A percentile compares a stretch with the other conserved stretches of the same genome.
Evolutionary conservation across 92 coral and sea anemone species (phyloP).

Genomic region (Chrysogorgia sp.): DNA sequence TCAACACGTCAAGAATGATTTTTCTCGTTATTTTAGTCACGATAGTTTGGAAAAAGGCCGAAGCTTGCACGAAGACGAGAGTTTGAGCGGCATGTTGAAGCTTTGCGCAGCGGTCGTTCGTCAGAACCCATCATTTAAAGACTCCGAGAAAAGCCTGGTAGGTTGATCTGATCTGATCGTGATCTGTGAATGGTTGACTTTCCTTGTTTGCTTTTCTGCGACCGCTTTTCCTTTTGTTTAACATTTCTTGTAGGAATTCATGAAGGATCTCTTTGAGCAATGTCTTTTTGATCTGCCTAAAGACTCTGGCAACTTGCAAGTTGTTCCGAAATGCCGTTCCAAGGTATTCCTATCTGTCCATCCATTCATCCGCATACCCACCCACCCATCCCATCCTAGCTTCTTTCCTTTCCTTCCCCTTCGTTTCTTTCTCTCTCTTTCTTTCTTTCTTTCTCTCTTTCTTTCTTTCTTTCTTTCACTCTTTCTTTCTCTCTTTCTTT

Average conservation of each 20-base stretch:
- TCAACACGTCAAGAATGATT: too few species aligned
- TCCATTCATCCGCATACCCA: not conserved
- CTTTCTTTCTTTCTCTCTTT: not conserved
- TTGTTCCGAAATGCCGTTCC: slow-evolving; percentile 82
- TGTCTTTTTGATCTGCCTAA: slow-evolving; percentile 88
- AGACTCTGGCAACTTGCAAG: slow-evolving; percentile 74
- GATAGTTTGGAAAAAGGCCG: slow-evolving; percentile 65
- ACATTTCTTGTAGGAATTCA: slow-evolving; percentile 61
- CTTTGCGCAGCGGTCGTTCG: slow-evolving; percentile 97
- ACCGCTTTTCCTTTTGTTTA: not conserved
- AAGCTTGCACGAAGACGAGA: slow-evolving; percentile 78
- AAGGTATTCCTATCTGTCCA: slow-evolving; percentile 57
- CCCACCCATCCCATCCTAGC: not conserved
- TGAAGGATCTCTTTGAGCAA: slow-evolving; percentile 74
- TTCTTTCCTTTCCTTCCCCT: too few species aligned
- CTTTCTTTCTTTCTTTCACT: too few species aligned
- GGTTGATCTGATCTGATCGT: slow-evolving; percentile 44
- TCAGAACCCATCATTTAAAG: slow-evolving; percentile 90
- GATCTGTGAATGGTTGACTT: not conserved
- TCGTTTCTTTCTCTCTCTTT: not conserved
- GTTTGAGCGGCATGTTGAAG: slow-evolving; percentile 85
- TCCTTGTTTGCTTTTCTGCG: not conserved
- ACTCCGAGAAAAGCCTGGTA: slow-evolving; percentile 83
- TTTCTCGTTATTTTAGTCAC: slow-evolving; percentile 33
- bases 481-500: too few species aligned